A percentile compares a stretch with the other conserved stretches of the same genome.
Evolutionary conservation across 2,113 vertebrate genomes (phyloP).

Genomic region (Machaerirhynchus nigripectus): DNA sequence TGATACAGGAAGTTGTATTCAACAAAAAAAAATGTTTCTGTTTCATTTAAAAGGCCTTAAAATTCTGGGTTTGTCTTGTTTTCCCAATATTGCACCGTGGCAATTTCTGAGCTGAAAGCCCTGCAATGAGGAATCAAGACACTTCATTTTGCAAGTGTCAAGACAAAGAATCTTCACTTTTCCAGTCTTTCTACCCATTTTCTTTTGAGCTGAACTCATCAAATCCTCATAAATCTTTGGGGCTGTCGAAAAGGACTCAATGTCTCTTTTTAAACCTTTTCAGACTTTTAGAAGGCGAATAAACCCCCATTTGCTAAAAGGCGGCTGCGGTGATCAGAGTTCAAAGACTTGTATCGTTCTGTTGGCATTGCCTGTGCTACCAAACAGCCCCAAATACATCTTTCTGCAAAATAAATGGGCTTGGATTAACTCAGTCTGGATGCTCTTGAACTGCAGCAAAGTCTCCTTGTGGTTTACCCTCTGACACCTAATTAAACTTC

Average conservation of each 20-base stretch:
- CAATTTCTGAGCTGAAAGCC: not conserved
- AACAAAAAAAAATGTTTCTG: not conserved
- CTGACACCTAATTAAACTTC: not conserved
- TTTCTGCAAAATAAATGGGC: not conserved
- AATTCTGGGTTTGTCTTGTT: not conserved
- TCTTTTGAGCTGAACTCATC: not conserved
- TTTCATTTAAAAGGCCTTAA: not conserved
- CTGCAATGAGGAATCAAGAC: not conserved
- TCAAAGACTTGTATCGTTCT: not conserved
- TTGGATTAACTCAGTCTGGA: not conserved
- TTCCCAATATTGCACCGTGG: not conserved
- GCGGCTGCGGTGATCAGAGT: not conserved
- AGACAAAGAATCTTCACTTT: not conserved
- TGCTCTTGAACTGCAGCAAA: not conserved
- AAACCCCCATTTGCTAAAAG: not conserved
- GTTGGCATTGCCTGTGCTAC: not conserved
- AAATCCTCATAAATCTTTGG: not conserved
- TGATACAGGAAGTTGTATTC: not conserved
- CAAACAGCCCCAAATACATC: not conserved
- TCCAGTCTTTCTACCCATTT: not conserved
- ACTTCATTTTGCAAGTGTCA: not conserved
- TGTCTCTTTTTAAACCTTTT: not conserved
- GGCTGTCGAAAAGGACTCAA: accelerated
- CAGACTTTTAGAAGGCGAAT: not conserved
- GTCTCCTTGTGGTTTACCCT: not conserved